These are phyloP conservation scores for Heterohyrax brucei DNA, from an alignment of 2,797 vertebrate species.

Conservation along the genomic window DNA sequence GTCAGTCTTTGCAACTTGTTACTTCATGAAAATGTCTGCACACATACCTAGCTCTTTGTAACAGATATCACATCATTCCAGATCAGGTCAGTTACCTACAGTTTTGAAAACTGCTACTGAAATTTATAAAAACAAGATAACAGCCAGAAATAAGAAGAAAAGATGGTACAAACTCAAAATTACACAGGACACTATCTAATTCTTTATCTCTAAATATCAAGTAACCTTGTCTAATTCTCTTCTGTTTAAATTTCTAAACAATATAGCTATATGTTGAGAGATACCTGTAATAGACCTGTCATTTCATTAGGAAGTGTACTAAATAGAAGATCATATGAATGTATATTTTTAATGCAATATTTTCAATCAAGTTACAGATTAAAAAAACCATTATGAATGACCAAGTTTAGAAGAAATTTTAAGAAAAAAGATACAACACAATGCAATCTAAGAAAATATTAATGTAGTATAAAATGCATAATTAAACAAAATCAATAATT, in stretches of 20 bases:
- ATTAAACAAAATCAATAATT: slow-evolving; percentile 41
- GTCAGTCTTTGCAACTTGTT: not conserved
- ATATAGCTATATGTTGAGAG: slow-evolving; percentile 83
- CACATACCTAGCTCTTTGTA: not conserved
- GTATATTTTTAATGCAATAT: slow-evolving; percentile 27
- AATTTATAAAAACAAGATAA: slow-evolving; percentile 63
- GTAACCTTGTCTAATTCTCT: slow-evolving; percentile 43
- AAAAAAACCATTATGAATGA: not conserved
- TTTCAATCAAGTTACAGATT: slow-evolving; percentile 65
- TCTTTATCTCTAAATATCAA: slow-evolving; percentile 63
- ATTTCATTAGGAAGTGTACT: slow-evolving; percentile 68
- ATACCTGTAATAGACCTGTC: slow-evolving; percentile 85
- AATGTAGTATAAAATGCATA: slow-evolving; percentile 59
- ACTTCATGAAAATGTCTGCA: not conserved
- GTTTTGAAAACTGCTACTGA: slow-evolving; percentile 59
- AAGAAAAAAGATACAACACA: slow-evolving; percentile 59
- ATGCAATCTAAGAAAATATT: slow-evolving; percentile 64
- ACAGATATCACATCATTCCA: not conserved
- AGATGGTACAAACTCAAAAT: slow-evolving; percentile 41
- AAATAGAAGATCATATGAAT: slow-evolving; percentile 64
- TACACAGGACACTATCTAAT: slow-evolving; percentile 21
- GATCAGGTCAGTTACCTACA: slow-evolving; percentile 57
- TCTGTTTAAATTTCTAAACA: slow-evolving; percentile 54
- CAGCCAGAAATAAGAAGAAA: not conserved
- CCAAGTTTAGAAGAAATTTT: slow-evolving; percentile 60